Conservation (phyloP, 2,113 vertebrate genomes). For the Agapornis roseicollis region DNA sequence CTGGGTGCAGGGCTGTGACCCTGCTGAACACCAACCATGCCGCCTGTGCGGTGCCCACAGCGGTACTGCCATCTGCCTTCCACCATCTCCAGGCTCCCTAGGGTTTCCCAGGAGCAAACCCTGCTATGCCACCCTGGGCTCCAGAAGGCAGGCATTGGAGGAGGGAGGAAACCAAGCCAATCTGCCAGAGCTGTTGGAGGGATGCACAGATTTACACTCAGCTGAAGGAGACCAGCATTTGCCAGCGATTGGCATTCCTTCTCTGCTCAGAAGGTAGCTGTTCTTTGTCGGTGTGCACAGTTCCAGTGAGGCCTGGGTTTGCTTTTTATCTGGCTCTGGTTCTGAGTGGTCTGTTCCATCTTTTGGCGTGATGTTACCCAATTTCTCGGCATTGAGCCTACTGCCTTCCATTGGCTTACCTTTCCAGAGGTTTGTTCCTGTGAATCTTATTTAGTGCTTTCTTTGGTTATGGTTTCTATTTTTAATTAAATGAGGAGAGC, state of each 20-base stretch:
- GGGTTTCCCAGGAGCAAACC: not conserved
- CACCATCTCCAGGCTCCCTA: not conserved
- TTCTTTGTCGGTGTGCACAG: not conserved
- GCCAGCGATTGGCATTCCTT: not conserved
- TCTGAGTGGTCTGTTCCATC: not conserved
- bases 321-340: not conserved
- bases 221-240: not conserved
- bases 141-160: not conserved
- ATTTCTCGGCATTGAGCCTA: fast-evolving
- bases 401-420: not conserved
- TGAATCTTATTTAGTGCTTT: not conserved
- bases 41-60: fast-evolving
- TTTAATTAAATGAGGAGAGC: not conserved
- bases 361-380: too few relatives aligned
- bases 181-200: not conserved
- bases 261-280: not conserved
- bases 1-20: fast-evolving
- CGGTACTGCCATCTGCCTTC: not conserved
- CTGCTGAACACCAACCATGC: not conserved
- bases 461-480: not conserved
- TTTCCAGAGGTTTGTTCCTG: not conserved
- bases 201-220: not conserved
- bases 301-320: not conserved
- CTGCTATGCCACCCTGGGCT: fast-evolving
- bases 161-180: not conserved